These are phyloP conservation scores for Raja brachyura DNA, from an alignment of 2,113 vertebrate species.

Conservation along the genomic window DNA sequence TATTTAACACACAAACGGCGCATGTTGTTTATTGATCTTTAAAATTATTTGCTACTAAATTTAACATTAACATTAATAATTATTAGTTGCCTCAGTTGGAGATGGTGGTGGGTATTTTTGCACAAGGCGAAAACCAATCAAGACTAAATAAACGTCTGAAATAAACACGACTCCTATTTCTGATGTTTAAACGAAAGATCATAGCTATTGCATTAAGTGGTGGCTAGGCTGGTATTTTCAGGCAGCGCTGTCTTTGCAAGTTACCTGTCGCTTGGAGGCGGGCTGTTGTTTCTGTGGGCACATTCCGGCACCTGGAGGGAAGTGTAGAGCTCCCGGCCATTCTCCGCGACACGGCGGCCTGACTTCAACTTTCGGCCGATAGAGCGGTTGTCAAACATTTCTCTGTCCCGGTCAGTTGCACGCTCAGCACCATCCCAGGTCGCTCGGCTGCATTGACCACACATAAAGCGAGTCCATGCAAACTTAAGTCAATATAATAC, in stretches of 20 bases:
- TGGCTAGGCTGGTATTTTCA: too few relatives aligned
- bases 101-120: not conserved
- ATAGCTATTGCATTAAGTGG: too few relatives aligned
- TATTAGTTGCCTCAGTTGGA: not conserved
- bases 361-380: not conserved
- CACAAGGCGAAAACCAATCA: too few relatives aligned
- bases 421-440: too few relatives aligned
- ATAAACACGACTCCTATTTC: too few relatives aligned
- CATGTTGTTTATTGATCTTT: not conserved
- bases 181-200: too few relatives aligned
- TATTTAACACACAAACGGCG: not conserved
- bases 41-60: not conserved
- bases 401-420: not conserved
- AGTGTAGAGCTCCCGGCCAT: not conserved
- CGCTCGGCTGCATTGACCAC: not conserved
- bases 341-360: too few relatives aligned
- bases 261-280: slow-evolving; percentile 38
- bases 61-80: not conserved
- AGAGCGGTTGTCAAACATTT: not conserved
- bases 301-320: not conserved
- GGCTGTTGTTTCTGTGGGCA: not conserved
- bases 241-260: not conserved
- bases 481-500: not conserved
- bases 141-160: too few relatives aligned
- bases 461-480: not conserved